Conservation (phyloP, 1,140 invertebrate genomes). For the Philaenus spumarius region DNA sequence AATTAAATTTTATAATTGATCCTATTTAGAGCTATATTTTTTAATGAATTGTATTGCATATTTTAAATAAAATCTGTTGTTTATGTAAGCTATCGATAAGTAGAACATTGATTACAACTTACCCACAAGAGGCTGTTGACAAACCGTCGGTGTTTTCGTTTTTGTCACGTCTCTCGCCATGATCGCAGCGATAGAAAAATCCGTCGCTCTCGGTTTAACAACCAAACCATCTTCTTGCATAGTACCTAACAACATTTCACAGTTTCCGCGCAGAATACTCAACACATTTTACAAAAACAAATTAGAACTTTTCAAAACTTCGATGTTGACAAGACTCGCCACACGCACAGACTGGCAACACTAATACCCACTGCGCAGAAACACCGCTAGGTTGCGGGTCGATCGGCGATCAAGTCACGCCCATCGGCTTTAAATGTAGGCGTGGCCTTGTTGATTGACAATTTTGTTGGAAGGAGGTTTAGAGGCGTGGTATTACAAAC, state of each 20-base stretch:
- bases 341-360: conserved; percentile 11
- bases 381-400: conserved; percentile 1
- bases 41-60: too few relatives aligned
- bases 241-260: conserved; percentile 4
- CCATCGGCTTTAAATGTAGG: neutral
- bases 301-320: too few relatives aligned
- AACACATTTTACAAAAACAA: conserved; percentile 13
- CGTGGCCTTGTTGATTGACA: too few relatives aligned
- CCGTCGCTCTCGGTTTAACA: conserved; percentile 54
- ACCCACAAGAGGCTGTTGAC: conserved; percentile 3
- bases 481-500: too few relatives aligned
- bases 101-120: neutral
- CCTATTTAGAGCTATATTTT: too few relatives aligned
- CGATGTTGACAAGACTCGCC: conserved; percentile 3
- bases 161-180: conserved; percentile 1
- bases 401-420: neutral
- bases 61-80: too few relatives aligned
- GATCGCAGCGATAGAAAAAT: conserved; percentile 74
- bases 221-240: conserved; percentile 14
- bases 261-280: neutral
- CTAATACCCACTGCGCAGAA: neutral
- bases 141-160: neutral
- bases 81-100: too few relatives aligned
- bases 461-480: too few relatives aligned
- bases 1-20: too few relatives aligned